phyloP scores from a whole-genome alignment of 2,113 vertebrate genomes.

The Pituophis catenifer region DNA sequence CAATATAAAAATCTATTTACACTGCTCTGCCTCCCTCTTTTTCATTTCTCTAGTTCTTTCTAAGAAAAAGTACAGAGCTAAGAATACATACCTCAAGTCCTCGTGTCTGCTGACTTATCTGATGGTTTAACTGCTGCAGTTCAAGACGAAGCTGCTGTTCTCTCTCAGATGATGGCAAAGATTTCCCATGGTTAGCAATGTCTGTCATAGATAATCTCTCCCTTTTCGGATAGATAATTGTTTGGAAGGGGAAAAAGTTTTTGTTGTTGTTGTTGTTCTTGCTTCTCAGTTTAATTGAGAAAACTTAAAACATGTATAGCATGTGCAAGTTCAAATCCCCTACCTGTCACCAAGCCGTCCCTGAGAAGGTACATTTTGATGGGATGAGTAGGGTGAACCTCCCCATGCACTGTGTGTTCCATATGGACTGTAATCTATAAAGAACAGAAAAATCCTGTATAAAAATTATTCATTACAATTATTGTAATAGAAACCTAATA shows the following conservation, averaged over 20 bases:
- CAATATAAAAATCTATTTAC: neutral
- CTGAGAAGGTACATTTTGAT: conserved; percentile 88
- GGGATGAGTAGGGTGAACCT: conserved; percentile 82
- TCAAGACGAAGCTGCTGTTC: conserved; percentile 96
- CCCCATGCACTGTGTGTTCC: conserved; percentile 87
- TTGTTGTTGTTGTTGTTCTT: too few relatives aligned
- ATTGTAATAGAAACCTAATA: neutral
- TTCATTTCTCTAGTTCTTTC: neutral
- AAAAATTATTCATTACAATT: neutral
- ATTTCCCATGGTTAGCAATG: conserved; percentile 72
- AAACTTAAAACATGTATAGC: neutral
- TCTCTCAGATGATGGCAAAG: conserved; percentile 80
- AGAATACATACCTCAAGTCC: conserved; percentile 80
- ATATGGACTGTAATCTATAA: conserved; percentile 84
- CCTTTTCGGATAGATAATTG: conserved; percentile 53
- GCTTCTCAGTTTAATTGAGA: neutral
- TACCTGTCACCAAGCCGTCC: conserved; percentile 94
- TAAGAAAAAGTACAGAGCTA: neutral
- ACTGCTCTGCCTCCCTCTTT: neutral
- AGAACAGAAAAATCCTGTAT: conserved; percentile 9
- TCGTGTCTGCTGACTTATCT: conserved; percentile 93
- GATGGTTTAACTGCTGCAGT: conserved; percentile 94
- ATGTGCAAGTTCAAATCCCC: neutral
- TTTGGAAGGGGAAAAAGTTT: neutral
- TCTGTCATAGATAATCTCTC: conserved; percentile 73